These are phyloP conservation scores for Monoplex corrugatus DNA, from an alignment of 2,888 invertebrate genomes.

Conservation along the genomic window DNA sequence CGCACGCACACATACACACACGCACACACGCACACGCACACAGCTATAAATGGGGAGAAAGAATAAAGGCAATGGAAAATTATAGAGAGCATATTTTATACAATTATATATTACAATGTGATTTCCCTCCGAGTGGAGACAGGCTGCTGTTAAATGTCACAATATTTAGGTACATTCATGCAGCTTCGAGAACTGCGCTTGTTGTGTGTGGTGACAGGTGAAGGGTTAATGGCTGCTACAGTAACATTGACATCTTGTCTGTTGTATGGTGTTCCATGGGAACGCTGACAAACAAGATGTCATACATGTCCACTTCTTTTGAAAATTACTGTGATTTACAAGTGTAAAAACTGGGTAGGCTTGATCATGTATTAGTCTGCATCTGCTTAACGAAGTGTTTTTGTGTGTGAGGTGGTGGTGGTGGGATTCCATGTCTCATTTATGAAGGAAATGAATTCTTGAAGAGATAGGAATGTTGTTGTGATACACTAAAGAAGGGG, in stretches of 20 bases:
- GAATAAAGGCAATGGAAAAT: no score
- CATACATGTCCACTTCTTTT: neutral
- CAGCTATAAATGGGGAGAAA: neutral
- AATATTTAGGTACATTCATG: neutral
- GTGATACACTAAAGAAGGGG: no score
- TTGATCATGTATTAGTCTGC: no score
- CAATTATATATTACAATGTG: no score
- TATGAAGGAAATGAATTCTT: no score
- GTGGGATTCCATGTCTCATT: no score
- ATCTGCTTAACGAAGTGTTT: no score
- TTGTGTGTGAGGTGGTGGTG: no score
- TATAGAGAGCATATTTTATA: no score
- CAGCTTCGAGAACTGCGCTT: slow-evolving; percentile 31
- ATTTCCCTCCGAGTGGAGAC: neutral
- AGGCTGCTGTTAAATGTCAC: neutral
- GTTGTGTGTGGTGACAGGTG: slow-evolving; percentile 9
- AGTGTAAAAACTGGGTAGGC: no score
- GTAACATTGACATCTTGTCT: neutral
- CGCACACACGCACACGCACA: neutral
- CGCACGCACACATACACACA: neutral
- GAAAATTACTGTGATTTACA: no score
- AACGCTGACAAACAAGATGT: neutral
- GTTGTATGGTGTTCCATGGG: neutral
- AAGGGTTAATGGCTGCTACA: slow-evolving; percentile 26
- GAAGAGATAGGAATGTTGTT: no score